Base-by-base conservation (phyloP, 2,797 vertebrate species). In the Helostoma temminkii region DNA sequence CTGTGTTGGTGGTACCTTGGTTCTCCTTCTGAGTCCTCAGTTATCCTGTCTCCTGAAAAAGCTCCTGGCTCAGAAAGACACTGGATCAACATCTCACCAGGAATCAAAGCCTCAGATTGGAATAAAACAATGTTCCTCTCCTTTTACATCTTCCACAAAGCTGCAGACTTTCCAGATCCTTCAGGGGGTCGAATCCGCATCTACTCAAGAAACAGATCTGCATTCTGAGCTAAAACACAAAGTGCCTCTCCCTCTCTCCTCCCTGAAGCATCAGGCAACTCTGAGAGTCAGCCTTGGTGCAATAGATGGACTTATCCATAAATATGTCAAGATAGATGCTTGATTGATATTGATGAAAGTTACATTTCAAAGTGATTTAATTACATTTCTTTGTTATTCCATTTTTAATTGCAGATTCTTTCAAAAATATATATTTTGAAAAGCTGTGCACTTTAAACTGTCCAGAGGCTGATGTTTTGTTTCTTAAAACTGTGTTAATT, bases 251-350 rank as follows among this genome's bases (percentile, higher is more conserved):
- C 19, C 63, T 21, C 55, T 75, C 58, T 79, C 61, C 37, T 94
- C 93, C 6, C 78, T 98, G 81, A 74, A 91, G 67, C 92, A 86
- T 6, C 81, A 92, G 49, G 83, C 88, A 6, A 76, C 91, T 39
- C 85, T 94, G 65, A 89, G 88, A 46, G 91, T 98, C 48, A 95
- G 96, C 78, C 94, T 98, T 53, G 97, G 98, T 0, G 92, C 86
- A 39, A 97, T 95, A 1, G 94, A 96, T 24, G 97, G 96, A 18
- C 93, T 98, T 48, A 94, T 98, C 46, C 90, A 92, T 86, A 96
- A 94, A 69, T 98, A 95, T 71, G 93, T 91, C 63, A 99, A 98
- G 87, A 81, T 41, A 43, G 34, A 66, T 32, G n/a, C 30, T 26
- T 80, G 58, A 85, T 55, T 5, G 5, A 15, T 18, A 14, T 37